Evolutionary conservation across 2,113 vertebrate genomes (phyloP).

Genomic region (Cottus gobio): DNA sequence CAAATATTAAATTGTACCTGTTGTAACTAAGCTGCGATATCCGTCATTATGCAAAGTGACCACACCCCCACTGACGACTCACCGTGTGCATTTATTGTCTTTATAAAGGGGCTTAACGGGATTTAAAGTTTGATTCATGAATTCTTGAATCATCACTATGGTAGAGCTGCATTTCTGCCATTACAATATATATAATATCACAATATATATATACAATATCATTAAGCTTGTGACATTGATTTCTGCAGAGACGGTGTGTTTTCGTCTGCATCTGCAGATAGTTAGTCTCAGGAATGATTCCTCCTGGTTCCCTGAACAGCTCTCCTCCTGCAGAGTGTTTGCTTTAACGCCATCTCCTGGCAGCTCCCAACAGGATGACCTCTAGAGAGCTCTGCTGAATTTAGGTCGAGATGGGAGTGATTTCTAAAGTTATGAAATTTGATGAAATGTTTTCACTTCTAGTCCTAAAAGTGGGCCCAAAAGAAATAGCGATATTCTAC

Average conservation of each 20-base stretch:
- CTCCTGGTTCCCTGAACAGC: not conserved
- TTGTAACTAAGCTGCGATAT: not conserved
- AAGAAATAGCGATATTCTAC: not conserved
- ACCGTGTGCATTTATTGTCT: not conserved
- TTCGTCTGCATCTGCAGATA: not conserved
- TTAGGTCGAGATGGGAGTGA: not conserved
- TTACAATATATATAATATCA: not conserved
- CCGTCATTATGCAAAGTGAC: not conserved
- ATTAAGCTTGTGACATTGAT: not conserved
- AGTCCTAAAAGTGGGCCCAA: not conserved
- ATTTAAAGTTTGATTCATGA: not conserved
- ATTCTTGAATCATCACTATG: not conserved
- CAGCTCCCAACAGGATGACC: not conserved
- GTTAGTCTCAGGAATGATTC: not conserved
- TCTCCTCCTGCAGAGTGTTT: not conserved
- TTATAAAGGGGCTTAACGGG: not conserved
- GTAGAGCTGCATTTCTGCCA: not conserved
- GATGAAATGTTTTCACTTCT: not conserved
- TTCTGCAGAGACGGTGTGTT: not conserved
- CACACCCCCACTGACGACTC: not conserved
- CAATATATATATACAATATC: not conserved
- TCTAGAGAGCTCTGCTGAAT: not conserved
- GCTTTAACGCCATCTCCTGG: slow-evolving; percentile 6
- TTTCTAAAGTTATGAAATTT: not conserved
- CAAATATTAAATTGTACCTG: not conserved